Evolutionary conservation across 2,113 vertebrate species (phyloP).

Genomic region (Astur gentilis): DNA sequence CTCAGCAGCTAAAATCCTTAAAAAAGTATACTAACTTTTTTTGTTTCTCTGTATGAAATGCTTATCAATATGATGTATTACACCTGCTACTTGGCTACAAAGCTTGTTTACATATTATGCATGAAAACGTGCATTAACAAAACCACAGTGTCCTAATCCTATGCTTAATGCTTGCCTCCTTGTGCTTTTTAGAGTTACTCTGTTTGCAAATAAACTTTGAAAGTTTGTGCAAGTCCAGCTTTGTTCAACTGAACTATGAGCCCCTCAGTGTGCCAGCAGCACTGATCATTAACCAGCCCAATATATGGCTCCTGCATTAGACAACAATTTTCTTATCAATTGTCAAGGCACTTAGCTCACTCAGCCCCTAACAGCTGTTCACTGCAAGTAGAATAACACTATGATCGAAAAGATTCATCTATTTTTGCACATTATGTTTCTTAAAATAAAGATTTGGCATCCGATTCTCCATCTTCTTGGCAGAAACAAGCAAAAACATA

Average conservation of each 20-base stretch:
- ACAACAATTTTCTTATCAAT: neutral
- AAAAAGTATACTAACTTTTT: neutral
- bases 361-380: neutral
- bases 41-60: neutral
- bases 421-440: neutral
- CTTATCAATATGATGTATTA: neutral
- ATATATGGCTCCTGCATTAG: neutral
- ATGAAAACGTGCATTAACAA: neutral
- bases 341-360: neutral
- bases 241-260: neutral
- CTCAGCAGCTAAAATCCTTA: neutral
- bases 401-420: fast-evolving
- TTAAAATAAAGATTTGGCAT: neutral
- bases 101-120: neutral
- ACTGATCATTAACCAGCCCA: neutral
- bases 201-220: neutral
- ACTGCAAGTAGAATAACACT: neutral
- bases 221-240: neutral
- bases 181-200: neutral
- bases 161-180: neutral
- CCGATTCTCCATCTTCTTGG: neutral
- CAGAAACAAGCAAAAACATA: neutral
- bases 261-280: neutral
- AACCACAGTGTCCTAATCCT: neutral
- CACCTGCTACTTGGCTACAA: neutral